A percentile compares a stretch with the other conserved stretches of the same genome.
Evolutionary conservation across 1,140 invertebrate species (phyloP).

Genomic region (Drosophila jambulina): DNA sequence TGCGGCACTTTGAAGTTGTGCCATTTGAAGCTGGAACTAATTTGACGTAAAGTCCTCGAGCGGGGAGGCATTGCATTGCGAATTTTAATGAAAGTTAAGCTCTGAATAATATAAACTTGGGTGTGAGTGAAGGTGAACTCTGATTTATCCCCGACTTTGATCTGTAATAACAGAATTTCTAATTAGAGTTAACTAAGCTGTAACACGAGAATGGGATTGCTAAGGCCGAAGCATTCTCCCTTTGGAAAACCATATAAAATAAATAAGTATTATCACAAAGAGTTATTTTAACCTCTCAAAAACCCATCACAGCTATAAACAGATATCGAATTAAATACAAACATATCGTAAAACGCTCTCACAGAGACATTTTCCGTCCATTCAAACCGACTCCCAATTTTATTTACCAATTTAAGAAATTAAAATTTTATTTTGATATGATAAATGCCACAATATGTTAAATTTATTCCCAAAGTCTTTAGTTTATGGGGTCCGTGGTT

Average conservation of each 20-base stretch:
- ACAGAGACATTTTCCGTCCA: background rate
- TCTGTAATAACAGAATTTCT: background rate
- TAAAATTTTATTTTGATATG: constrained; percentile 74
- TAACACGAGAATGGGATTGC: background rate
- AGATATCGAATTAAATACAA: constrained; percentile 7
- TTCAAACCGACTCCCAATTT: constrained; percentile 17
- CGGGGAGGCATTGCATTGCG: constrained; percentile 13
- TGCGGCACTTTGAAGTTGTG: constrained; percentile 37
- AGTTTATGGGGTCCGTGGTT: constrained; percentile 65
- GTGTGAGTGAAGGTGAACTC: background rate
- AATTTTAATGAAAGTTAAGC: constrained; percentile 38
- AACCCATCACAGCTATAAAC: background rate
- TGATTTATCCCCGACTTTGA: constrained; percentile 8
- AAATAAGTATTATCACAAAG: too few species aligned
- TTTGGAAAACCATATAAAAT: too few species aligned
- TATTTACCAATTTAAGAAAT: constrained; percentile 75
- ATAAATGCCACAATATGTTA: constrained; percentile 79
- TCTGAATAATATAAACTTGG: constrained; percentile 5
- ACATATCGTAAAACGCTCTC: constrained; percentile 1
- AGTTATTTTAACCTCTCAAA: background rate
- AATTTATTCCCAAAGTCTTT: constrained; percentile 81
- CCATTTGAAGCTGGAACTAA: constrained; percentile 51
- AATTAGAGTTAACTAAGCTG: background rate
- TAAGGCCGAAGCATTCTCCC: background rate
- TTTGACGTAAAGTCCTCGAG: constrained; percentile 38